Base-by-base conservation (phyloP, 2,113 vertebrate species). In the Zosterops lateralis region DNA sequence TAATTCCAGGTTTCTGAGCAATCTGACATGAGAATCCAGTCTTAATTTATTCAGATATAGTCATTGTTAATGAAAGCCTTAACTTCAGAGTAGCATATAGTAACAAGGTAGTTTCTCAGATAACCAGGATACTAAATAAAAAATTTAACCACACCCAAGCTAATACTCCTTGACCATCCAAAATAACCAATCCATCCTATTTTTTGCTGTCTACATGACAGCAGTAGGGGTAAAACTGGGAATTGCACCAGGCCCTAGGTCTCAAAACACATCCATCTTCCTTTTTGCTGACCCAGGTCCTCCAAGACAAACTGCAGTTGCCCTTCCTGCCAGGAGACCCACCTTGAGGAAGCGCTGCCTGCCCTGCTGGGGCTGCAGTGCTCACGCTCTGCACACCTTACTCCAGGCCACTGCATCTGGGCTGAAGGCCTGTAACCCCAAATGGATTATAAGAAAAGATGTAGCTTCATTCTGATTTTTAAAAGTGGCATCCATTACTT, bases 281-380 rank as follows among this genome's bases (percentile, higher is more conserved):
- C 19, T 45, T 76, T 76, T 29, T 40, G 45, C 88, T 76, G 36
- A 15, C 28, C 24, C 22, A 42, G 2, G 9, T 36, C 28, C 42
- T 38, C 38, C 29, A 17, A 70, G 24, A 66, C 42, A 70, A 80
- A 12, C 32, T 65, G 26, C 67, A 83, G 0, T 6, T 77, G 47
- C 8, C 47, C 24, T 86, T 84, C 25, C 2, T 9, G 36, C n/a
- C 5, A 2, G 58, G n/a, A 20, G 28, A 29, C 54, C 47, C 54
- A 15, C 54, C 36, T 17, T 28, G 28, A n/a, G 38, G 34, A 45
- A 45, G 34, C 0, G 1, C 34, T 70, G 1, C 53, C 44, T 58
- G 50, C 42, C 34, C 53, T 0, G 0, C 32, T 10, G 3, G 42
- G 44, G 66, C 45, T 29, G 2, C 34, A 14, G 22, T 12, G 44